Percentiles rank a stretch among this genome's conserved stretches.
Evolutionary conservation across 2,797 vertebrate species (phyloP).

Genomic region (Sternarchorhynchus goeldii): DNA sequence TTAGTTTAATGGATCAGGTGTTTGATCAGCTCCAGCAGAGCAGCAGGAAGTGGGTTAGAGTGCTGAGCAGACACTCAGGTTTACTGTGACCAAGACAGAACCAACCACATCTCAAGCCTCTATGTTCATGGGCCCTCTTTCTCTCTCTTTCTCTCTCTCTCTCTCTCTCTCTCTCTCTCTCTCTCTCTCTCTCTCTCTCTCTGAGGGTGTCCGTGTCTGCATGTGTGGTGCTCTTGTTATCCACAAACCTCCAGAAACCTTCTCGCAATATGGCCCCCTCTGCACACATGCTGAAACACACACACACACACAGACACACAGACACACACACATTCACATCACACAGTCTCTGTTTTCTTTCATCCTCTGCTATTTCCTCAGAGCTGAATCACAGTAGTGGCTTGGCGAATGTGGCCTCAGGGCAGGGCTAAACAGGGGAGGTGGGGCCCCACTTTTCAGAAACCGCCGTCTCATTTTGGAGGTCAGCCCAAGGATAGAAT

Average conservation of each 20-base stretch:
- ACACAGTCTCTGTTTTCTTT: slow-evolving; percentile 58
- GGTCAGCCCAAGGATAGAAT: slow-evolving; percentile 84
- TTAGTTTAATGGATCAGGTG: slow-evolving; percentile 55
- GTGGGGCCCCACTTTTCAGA: slow-evolving; percentile 70
- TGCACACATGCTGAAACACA: slow-evolving; percentile 23
- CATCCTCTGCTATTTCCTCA: slow-evolving; percentile 65
- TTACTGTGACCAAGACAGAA: slow-evolving; percentile 65
- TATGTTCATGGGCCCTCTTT: slow-evolving; percentile 55
- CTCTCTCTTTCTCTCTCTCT: neutral
- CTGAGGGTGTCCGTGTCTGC: slow-evolving; percentile 1
- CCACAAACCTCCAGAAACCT: slow-evolving; percentile 32
- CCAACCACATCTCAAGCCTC: slow-evolving; percentile 72
- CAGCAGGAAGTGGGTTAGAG: slow-evolving; percentile 75
- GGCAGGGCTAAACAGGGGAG: slow-evolving; percentile 38
- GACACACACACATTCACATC: slow-evolving; percentile 43
- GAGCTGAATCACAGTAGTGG: slow-evolving; percentile 64
- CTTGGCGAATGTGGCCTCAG: slow-evolving; percentile 15
- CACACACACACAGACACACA: slow-evolving; percentile 31
- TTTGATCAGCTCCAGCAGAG: slow-evolving; percentile 64
- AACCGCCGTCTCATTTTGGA: slow-evolving; percentile 76
- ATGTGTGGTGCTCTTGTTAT: slow-evolving; percentile 27
- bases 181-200: neutral
- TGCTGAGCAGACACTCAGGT: slow-evolving; percentile 71
- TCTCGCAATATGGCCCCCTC: slow-evolving; percentile 17
- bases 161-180: neutral